Evolutionary conservation across 2,797 vertebrate species (phyloP).

Genomic region (Chrosomus eos): DNA sequence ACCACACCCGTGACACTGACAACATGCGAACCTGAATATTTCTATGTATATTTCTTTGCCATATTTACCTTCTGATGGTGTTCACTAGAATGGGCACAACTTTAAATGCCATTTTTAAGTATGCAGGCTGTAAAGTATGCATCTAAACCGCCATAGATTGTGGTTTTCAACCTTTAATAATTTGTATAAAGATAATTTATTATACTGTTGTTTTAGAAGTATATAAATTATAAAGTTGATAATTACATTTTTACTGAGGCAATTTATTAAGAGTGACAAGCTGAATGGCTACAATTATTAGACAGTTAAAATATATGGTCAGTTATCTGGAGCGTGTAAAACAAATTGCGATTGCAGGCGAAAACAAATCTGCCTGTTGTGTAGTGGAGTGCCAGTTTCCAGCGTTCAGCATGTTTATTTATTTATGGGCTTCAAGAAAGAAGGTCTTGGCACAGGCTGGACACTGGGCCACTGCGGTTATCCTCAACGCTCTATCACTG

Average conservation of each 20-base stretch:
- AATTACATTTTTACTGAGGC: slow-evolving; percentile 1
- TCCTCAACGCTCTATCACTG: slow-evolving; percentile 64
- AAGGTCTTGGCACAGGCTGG: slow-evolving; percentile 58
- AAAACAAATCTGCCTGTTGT: slow-evolving; percentile 75
- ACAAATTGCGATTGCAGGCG: slow-evolving; percentile 65
- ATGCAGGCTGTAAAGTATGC: neutral
- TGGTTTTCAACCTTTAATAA: slow-evolving; percentile 8
- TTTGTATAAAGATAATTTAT: neutral
- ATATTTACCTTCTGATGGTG: neutral
- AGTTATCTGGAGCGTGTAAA: slow-evolving; percentile 70
- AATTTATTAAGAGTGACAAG: slow-evolving; percentile 12
- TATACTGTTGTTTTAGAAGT: neutral
- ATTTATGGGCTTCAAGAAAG: slow-evolving; percentile 73
- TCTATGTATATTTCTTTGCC: neutral
- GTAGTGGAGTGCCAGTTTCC: slow-evolving; percentile 66
- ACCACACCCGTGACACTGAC: too few relatives aligned
- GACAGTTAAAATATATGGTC: slow-evolving; percentile 68
- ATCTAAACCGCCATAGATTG: neutral
- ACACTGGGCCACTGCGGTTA: slow-evolving; percentile 64
- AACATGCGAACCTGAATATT: neutral
- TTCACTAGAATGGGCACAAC: neutral
- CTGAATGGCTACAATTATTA: slow-evolving; percentile 51
- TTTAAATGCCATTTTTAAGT: neutral
- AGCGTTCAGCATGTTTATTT: slow-evolving; percentile 71
- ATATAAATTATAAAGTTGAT: slow-evolving; percentile 30